These are phyloP conservation scores for Hemistola chrysoprasaria DNA, from an alignment of 2,888 invertebrate species.

Conservation along the genomic window DNA sequence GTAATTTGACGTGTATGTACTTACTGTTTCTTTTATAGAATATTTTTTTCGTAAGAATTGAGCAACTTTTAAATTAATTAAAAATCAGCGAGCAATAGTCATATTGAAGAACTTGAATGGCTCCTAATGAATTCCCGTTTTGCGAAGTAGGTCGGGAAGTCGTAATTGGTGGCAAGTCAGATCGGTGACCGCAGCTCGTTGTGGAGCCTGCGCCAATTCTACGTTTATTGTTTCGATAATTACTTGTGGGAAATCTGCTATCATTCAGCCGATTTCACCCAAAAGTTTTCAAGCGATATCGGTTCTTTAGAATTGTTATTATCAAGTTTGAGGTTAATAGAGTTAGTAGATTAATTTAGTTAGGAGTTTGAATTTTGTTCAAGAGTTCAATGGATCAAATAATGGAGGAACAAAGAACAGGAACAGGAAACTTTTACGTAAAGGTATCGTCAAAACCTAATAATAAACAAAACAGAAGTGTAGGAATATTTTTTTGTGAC, in stretches of 20 bases:
- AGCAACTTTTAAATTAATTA: slow-evolving; percentile 53
- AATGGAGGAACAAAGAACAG: neutral
- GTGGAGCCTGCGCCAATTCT: slow-evolving; percentile 69
- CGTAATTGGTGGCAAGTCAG: slow-evolving; percentile 70
- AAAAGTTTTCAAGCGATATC: slow-evolving; percentile 43
- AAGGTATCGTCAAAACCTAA: too few relatives aligned
- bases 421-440: too few relatives aligned
- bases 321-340: slow-evolving; percentile 14
- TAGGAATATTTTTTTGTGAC: too few relatives aligned
- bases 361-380: too few relatives aligned
- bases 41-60: too few relatives aligned
- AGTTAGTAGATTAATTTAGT: neutral
- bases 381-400: neutral
- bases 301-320: slow-evolving; percentile 19
- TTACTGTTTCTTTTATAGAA: too few relatives aligned
- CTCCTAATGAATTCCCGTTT: slow-evolving; percentile 76
- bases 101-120: slow-evolving; percentile 77
- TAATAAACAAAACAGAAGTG: too few relatives aligned
- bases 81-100: slow-evolving; percentile 64
- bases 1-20: too few relatives aligned
- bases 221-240: slow-evolving; percentile 79
- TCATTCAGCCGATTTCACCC: slow-evolving; percentile 47
- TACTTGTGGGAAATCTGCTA: slow-evolving; percentile 64
- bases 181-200: slow-evolving; percentile 64
- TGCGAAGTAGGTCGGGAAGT: slow-evolving; percentile 68